Conservation (phyloP, 2,797 vertebrate species). For the Hypotaenidia okinawae region DNA sequence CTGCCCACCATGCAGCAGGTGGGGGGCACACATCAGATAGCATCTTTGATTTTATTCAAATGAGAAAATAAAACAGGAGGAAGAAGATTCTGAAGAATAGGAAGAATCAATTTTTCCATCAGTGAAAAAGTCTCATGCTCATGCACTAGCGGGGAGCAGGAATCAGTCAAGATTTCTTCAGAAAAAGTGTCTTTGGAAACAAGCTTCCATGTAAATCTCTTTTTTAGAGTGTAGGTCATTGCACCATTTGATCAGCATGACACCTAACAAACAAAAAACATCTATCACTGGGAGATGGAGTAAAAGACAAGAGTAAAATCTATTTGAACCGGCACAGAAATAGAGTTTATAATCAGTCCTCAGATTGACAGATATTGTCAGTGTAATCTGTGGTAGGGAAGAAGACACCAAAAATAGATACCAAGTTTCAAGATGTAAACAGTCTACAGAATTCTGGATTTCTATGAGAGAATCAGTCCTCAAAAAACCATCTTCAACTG, state of each 20-base stretch:
- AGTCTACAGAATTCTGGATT: background rate
- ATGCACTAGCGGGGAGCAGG: background rate
- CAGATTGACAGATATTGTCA: background rate
- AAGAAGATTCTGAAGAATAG: background rate
- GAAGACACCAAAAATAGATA: background rate
- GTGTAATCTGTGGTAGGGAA: background rate
- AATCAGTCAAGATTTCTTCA: background rate
- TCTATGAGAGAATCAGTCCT: background rate
- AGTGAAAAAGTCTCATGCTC: background rate
- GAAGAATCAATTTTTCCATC: background rate
- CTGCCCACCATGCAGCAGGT: background rate
- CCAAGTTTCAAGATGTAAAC: background rate
- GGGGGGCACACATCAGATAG: background rate
- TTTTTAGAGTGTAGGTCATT: background rate
- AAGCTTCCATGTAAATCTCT: background rate
- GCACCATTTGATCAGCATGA: background rate
- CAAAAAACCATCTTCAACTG: background rate
- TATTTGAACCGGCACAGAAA: background rate
- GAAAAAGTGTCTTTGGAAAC: background rate
- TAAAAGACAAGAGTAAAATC: background rate
- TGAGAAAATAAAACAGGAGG: background rate
- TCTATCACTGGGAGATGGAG: background rate
- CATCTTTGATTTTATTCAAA: background rate
- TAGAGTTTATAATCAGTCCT: background rate
- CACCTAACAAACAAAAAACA: background rate